These are phyloP conservation scores for Mesopsocus fuscifrons DNA, from an alignment of 2,888 invertebrate species.

Conservation along the genomic window DNA sequence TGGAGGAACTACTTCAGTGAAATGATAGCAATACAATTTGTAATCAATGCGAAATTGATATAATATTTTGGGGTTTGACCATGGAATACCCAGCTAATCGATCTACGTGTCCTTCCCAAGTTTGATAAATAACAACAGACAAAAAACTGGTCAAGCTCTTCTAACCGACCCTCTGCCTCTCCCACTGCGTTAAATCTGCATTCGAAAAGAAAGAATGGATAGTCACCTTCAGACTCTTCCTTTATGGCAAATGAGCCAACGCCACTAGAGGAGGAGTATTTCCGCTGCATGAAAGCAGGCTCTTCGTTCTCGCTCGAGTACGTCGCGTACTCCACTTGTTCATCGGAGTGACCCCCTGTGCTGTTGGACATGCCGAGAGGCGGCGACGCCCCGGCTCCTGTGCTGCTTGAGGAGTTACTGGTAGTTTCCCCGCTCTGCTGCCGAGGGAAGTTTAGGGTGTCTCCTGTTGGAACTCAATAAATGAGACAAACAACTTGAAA, in stretches of 20 bases:
- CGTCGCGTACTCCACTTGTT: conserved; percentile 24
- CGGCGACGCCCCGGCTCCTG: conserved; percentile 21
- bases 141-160: no score
- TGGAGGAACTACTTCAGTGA: no score
- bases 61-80: no score
- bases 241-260: background rate
- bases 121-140: no score
- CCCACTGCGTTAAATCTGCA: no score
- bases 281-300: background rate
- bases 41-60: no score
- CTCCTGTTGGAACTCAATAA: conserved; percentile 19
- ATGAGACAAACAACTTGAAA: background rate
- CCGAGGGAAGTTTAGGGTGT: conserved; percentile 25
- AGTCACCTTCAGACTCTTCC: background rate
- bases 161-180: no score
- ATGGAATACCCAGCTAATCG: no score
- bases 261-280: conserved; percentile 5
- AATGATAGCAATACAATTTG: no score
- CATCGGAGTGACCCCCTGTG: conserved; percentile 22
- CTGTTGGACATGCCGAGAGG: conserved; percentile 22
- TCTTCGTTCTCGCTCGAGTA: conserved; percentile 6
- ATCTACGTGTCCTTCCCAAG: no score
- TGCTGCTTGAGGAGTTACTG: conserved; percentile 33
- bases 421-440: conserved; percentile 25
- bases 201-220: no score